Conservation (phyloP, 35 echinoderm and acorn worm genomes). For the Holothuria glaberrima region DNA sequence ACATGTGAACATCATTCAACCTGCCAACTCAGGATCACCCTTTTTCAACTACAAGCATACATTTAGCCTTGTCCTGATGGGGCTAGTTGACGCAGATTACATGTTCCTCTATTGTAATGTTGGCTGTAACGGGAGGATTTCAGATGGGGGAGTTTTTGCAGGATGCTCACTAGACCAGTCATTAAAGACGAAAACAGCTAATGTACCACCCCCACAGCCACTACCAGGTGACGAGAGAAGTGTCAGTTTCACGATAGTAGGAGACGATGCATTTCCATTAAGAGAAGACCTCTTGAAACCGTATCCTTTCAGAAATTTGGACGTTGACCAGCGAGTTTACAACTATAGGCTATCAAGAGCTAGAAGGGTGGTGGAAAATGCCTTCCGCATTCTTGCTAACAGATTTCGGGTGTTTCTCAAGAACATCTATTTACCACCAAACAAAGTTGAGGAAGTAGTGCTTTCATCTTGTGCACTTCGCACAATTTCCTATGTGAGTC, state of each 20-base stretch:
- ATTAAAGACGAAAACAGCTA: constrained; percentile 3
- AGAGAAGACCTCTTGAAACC: constrained; percentile 54
- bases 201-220: constrained; percentile 27
- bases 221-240: not conserved
- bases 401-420: constrained; percentile 44
- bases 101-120: constrained; percentile 61
- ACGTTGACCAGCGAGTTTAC: constrained; percentile 51
- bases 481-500: constrained; percentile 19
- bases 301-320: constrained; percentile 39
- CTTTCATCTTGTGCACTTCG: constrained; percentile 17
- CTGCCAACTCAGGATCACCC: constrained; percentile 17
- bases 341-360: constrained; percentile 67
- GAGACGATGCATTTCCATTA: constrained; percentile 55
- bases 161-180: not conserved
- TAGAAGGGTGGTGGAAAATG: constrained; percentile 59
- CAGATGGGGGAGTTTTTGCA: constrained; percentile 51
- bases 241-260: constrained; percentile 31
- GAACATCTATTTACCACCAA: constrained; percentile 29
- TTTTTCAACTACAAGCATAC: constrained; percentile 65
- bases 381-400: constrained; percentile 65
- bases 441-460: constrained; percentile 4
- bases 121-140: constrained; percentile 39
- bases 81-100: constrained; percentile 54
- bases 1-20: constrained; percentile 56
- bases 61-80: constrained; percentile 55